Conservation (phyloP, 2,797 vertebrate species). For the Sandelia bainsii region DNA sequence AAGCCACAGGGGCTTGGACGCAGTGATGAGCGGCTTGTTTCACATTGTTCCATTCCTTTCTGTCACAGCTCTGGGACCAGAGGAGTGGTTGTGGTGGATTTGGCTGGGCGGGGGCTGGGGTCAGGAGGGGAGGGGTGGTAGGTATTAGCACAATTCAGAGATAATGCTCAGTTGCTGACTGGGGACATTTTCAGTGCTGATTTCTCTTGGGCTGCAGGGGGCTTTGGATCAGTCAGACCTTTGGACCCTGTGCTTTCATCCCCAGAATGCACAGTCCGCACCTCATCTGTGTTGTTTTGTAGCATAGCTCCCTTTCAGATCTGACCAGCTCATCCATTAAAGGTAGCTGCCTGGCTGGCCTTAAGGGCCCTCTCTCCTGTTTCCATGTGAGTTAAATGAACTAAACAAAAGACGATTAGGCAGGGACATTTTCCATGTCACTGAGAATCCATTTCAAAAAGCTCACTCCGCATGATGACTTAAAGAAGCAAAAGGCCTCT, state of each 20-base stretch:
- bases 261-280: constrained; percentile 61
- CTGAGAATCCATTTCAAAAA: constrained; percentile 66
- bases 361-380: constrained; percentile 52
- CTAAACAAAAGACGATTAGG: constrained; percentile 84
- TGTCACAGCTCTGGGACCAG: constrained; percentile 60
- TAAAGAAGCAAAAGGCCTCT: constrained; percentile 37
- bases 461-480: constrained; percentile 56
- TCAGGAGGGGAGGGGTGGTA: constrained; percentile 46
- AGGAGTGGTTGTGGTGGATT: constrained; percentile 11
- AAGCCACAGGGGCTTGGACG: constrained; percentile 49
- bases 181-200: constrained; percentile 72
- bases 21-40: constrained; percentile 58
- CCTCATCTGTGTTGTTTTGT: constrained; percentile 56
- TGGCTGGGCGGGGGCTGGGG: constrained; percentile 31
- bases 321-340: constrained; percentile 72
- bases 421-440: constrained; percentile 82
- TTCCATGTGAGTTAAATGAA: constrained; percentile 73
- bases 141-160: constrained; percentile 63
- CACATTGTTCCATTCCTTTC: constrained; percentile 68
- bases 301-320: constrained; percentile 69
- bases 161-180: constrained; percentile 78
- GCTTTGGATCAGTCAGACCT: constrained; percentile 66
- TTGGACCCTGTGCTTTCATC: constrained; percentile 72
- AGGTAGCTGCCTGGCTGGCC: constrained; percentile 74
- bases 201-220: constrained; percentile 76